A percentile compares a stretch with the other conserved stretches of the same genome.
Conservation (phyloP, 1,140 invertebrate genomes). For the Phenacoccus solenopsis region DNA sequence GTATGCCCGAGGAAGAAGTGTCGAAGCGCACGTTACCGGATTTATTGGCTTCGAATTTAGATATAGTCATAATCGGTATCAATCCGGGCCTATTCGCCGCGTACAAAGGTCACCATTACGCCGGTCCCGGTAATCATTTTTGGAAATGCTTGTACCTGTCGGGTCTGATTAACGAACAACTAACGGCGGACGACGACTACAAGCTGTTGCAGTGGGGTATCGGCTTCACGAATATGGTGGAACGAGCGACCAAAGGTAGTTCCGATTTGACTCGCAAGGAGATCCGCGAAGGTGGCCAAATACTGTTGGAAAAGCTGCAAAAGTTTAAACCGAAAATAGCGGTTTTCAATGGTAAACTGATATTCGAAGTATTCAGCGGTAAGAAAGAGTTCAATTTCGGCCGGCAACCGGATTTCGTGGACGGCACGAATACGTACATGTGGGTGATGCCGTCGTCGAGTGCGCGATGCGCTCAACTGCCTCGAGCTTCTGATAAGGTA, state of each 20-base stretch:
- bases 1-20: slow-evolving; percentile 93
- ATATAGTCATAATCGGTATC: slow-evolving; percentile 96
- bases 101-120: slow-evolving; percentile 96
- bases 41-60: slow-evolving; percentile 79
- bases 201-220: slow-evolving; percentile 86
- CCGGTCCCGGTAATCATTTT: slow-evolving; percentile 95
- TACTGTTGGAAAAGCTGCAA: slow-evolving; percentile 80
- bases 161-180: slow-evolving; percentile 83
- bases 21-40: slow-evolving; percentile 82
- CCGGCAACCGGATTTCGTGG: slow-evolving; percentile 80
- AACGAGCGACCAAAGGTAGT: slow-evolving; percentile 85
- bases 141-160: slow-evolving; percentile 90
- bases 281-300: slow-evolving; percentile 86
- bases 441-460: slow-evolving; percentile 98
- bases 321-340: slow-evolving; percentile 92
- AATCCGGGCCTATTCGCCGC: slow-evolving; percentile 94
- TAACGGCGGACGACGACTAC: slow-evolving; percentile 91
- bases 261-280: slow-evolving; percentile 90
- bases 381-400: slow-evolving; percentile 96
- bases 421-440: slow-evolving; percentile 87
- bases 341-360: slow-evolving; percentile 96
- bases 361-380: slow-evolving; percentile 93
- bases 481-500: slow-evolving; percentile 89
- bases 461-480: slow-evolving; percentile 87
- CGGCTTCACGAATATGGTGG: slow-evolving; percentile 96